Percentiles rank a stretch among this genome's conserved stretches.
These are phyloP conservation scores for Hypomecis atomaria DNA, from an alignment of 2,888 invertebrate species.

Conservation along the genomic window DNA sequence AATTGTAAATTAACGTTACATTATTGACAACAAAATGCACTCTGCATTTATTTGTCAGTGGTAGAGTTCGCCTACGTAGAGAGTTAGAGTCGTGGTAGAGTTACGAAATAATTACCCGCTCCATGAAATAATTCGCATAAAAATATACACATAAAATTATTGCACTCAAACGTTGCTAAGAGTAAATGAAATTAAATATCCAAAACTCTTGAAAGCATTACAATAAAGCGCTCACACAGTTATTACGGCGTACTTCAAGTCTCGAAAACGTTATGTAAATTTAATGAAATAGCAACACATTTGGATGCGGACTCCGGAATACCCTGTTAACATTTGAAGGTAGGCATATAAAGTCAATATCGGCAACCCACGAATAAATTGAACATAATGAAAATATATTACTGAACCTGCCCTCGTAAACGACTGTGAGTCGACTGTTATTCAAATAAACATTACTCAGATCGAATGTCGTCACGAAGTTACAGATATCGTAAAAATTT, in stretches of 20 bases:
- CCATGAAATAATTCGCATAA: no score
- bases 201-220: slow-evolving; percentile 36
- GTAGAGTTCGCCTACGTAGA: no score
- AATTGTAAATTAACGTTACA: no score
- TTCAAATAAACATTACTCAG: slow-evolving; percentile 75
- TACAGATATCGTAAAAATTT: slow-evolving; percentile 72
- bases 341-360: slow-evolving; percentile 73
- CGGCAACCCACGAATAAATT: slow-evolving; percentile 72
- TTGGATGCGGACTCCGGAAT: slow-evolving; percentile 55
- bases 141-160: no score
- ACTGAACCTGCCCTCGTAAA: slow-evolving; percentile 69
- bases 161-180: slow-evolving; percentile 5
- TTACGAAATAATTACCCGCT: no score
- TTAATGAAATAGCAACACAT: slow-evolving; percentile 63
- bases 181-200: slow-evolving; percentile 37
- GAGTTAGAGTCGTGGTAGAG: no score
- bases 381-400: slow-evolving; percentile 80
- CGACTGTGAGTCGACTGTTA: slow-evolving; percentile 68
- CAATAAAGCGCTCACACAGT: slow-evolving; percentile 40
- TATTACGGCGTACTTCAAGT: slow-evolving; percentile 44
- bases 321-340: slow-evolving; percentile 71
- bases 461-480: slow-evolving; percentile 68
- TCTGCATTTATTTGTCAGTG: no score
- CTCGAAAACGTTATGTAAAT: slow-evolving; percentile 60
- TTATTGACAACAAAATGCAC: no score